These are phyloP conservation scores for Agriopis aurantiaria DNA, from an alignment of 2,888 invertebrate genomes.

Conservation along the genomic window DNA sequence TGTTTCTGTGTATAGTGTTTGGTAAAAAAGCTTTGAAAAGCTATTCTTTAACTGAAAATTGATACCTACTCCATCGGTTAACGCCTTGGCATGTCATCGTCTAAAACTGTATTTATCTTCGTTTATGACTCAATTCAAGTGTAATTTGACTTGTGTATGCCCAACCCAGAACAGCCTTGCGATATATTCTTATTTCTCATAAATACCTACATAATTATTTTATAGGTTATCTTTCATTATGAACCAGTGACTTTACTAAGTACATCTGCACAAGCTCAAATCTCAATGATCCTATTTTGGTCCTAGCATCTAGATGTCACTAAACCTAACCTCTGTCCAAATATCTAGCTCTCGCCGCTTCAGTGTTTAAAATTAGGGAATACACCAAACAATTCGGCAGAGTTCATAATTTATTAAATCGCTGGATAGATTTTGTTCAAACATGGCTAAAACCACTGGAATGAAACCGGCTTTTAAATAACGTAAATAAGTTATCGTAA, in stretches of 20 bases:
- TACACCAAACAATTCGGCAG: too few species aligned
- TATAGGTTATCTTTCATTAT: slow-evolving; percentile 1
- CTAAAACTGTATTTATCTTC: neutral
- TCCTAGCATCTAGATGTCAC: neutral
- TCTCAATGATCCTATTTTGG: too few species aligned
- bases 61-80: neutral
- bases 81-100: slow-evolving; percentile 1
- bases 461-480: too few species aligned
- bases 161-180: neutral
- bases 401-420: too few species aligned
- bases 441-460: too few species aligned
- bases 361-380: too few species aligned
- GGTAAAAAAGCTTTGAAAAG: neutral
- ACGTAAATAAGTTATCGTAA: too few species aligned
- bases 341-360: too few species aligned
- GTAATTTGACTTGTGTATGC: neutral
- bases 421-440: too few species aligned
- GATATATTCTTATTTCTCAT: neutral
- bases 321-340: neutral
- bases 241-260: neutral
- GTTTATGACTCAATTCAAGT: neutral
- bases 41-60: neutral
- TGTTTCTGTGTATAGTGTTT: neutral
- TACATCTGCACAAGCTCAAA: too few species aligned
- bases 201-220: neutral